Evolutionary conservation across 2,113 vertebrate genomes (phyloP), one percentile per base, ranked within the genome.

Genomic region (Gulo gulo): DNA sequence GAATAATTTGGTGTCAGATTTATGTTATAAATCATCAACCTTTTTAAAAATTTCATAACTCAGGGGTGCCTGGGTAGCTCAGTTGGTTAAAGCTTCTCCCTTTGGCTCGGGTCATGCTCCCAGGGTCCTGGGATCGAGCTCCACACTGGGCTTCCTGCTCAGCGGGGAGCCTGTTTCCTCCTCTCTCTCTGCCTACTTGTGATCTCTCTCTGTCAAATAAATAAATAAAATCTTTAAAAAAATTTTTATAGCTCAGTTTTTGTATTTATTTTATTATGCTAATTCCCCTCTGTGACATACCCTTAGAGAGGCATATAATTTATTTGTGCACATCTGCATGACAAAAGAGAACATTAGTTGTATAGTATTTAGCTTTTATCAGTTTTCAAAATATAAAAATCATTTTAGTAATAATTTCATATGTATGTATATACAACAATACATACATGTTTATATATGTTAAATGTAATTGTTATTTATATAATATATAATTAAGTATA

Each of bases 331-430:
- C 15, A 78, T 67, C 14, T 29, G 1, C 63, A 31, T 31, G 31
- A 31, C 26, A 86, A n/a, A 71, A 31, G 73, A 65, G 2, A 82
- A 88, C 6, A 76, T 2, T 67, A 4, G 23, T 4, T 67, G 0
- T 87, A 50, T 79, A 45, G 93, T 86, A 82, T 83, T 92, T 83
- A 79, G 31, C 42, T 11, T 65, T 91, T 20, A 65, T 0, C 4
- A 55, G 1, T n/a, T 91, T 97, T 85, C 39, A 67, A 94, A 95
- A n/a, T 63, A n/a, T 74, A 47, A 47, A 94, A 83, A 18, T 61
- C 3, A 69, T 61, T 73, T 78, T 85, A 31, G 26, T 50, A 63
- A 74, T 88, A 0, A 93, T 50, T 31, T 71, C 7, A 45, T 61
- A 78, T 86, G 31, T 10, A n/a, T 42, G 55, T 26, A 47, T 59